Base-by-base conservation (phyloP, 2,888 invertebrate genomes). In the Creontiades dilutus region DNA sequence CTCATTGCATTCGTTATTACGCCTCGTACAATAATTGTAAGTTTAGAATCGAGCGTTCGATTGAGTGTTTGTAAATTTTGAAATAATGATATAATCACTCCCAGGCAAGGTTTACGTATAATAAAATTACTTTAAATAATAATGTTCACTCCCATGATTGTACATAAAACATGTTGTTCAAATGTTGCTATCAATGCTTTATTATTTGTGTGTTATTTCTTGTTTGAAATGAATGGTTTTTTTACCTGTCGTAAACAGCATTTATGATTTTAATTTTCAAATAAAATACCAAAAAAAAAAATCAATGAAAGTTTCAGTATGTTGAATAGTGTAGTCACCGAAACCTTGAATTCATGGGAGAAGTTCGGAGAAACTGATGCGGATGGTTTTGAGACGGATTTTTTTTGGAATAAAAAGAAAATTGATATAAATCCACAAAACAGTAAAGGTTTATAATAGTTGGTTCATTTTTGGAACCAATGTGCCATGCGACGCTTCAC, bases 151-250 rank as follows among this genome's bases (percentile, higher is more conserved):
- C 88, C 80, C 88, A 88, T 88, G 80, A 78, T 85, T 88, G 88
- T 88, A 88, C 88, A 88, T 88, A 88, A 85, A 88, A 87, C 87
- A 88, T 88, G 80, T 88, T 88, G 88, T 88, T 88, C 78, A 88
- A 86, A 78, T 88, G 88, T 88, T 80, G 61, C 88, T 88, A 80
- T 88, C 88, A 76, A 78, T 88, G 88, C 78, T 88, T 68, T 88
- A 88, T 88, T 88, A 61, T 88, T 88, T 76, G 52, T 88, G 57
- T 88, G 76, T 88, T 88, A 61, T 52, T 88, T 88, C 78, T 88
- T 75, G 86, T 86, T 85, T 85, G 85, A 85, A 57, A 61, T 75
- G 68, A 75, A 86, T 86, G 75, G 37, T 88, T 88, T 80, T 88
- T 88, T 88, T 88, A 88, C 88, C 88, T 88, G 88, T 52, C 88